Evolutionary conservation across 1,140 invertebrate genomes (phyloP).

Genomic region (Dryas iulia): DNA sequence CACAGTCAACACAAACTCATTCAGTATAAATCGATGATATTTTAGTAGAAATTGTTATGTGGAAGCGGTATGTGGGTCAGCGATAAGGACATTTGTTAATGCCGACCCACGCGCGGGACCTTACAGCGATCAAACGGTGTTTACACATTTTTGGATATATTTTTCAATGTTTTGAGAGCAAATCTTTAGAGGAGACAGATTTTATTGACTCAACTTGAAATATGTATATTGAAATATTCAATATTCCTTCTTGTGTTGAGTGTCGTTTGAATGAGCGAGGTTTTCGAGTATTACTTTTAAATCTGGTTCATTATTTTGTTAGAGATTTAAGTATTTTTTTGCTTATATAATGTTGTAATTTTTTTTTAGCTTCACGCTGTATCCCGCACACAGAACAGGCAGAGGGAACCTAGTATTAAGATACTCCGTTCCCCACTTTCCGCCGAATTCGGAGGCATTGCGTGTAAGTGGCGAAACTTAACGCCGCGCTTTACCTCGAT

Average conservation of each 20-base stretch:
- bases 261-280: background rate
- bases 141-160: slow-evolving; percentile 15
- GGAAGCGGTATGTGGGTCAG: slow-evolving; percentile 22
- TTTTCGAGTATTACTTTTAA: background rate
- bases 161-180: background rate
- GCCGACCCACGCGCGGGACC: slow-evolving; percentile 34
- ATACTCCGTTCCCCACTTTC: no score
- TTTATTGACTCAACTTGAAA: background rate
- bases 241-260: background rate
- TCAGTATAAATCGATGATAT: background rate
- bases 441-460: no score
- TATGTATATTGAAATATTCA: background rate
- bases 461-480: no score
- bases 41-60: slow-evolving; percentile 6
- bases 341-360: no score
- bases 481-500: no score
- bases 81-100: slow-evolving; percentile 23
- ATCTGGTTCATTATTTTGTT: no score
- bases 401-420: no score
- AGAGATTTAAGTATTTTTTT: no score
- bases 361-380: no score
- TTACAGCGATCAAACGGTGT: slow-evolving; percentile 11
- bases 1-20: no score
- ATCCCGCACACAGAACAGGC: no score
- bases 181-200: slow-evolving; percentile 8